Evolutionary conservation across 2,888 invertebrate genomes (phyloP), one percentile per base, ranked within the genome.

Genomic region (Alentia gelatinosa): DNA sequence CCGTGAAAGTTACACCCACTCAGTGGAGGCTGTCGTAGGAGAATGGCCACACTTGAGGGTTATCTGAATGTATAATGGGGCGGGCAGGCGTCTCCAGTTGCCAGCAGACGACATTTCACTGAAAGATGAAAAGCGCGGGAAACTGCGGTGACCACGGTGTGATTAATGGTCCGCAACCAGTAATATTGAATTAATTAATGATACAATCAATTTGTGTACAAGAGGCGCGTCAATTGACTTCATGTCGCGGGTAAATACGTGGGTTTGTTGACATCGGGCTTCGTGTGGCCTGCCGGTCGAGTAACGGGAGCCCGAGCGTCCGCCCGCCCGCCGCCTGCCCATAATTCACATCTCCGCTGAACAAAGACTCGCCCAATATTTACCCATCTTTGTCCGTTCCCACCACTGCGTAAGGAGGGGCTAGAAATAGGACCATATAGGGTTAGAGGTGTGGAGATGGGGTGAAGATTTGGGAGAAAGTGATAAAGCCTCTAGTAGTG

Each of bases 111-210:
- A 56, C 56, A 56, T 56, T 56, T 56, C 23, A 56, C 56, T 56
- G 56, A 56, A n/a, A 56, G 56, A 56, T 56, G n/a, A 56, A 56
- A 56, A 56, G 56, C 56, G 56, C 56, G 56, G 56, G 56, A 56
- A 56, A 56, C 56, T 56, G 47, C 56, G n/a, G 5, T 56, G 19
- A 56, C 68, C 68, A 12, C 68, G 26, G 68, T 26, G 68, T 68
- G 68, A 68, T 68, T 68, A 68, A 68, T 68, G 30, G 26, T 26
- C 68, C 68, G 15, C 35, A 79, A 1, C 79, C 19, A 39, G 79
- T 79, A 37, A 35, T 79, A 39, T 79, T 79, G 79, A 79, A 79
- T 39, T 79, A 79, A 79, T 79, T 79, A 79, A 79, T 79, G 79
- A 79, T 79, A 39, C 79, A 79, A 79, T 79, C 79, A 79, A 39